phyloP scores from a whole-genome alignment of 2,113 vertebrate species.

The Oxyura jamaicensis region DNA sequence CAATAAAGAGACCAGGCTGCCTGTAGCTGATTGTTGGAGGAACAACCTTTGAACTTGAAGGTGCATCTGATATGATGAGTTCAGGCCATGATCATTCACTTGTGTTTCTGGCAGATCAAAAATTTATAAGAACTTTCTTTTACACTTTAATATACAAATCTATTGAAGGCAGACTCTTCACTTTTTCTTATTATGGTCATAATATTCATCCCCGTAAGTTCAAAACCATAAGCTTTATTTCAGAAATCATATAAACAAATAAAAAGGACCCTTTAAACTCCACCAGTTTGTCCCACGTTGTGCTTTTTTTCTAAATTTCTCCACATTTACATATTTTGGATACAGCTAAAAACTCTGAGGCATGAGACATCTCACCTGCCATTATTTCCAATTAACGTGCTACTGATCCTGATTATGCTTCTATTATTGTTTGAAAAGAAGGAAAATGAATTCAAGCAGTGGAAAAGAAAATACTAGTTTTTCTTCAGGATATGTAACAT shows the following conservation, averaged over 20 bases:
- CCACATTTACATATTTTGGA: not conserved
- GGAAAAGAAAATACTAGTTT: not conserved
- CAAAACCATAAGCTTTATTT: not conserved
- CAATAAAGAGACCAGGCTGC: not conserved
- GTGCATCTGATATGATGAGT: not conserved
- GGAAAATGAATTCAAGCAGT: not conserved
- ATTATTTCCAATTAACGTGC: not conserved
- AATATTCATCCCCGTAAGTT: not conserved
- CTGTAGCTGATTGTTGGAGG: not conserved
- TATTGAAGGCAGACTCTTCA: not conserved
- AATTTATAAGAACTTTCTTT: not conserved
- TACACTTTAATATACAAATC: not conserved
- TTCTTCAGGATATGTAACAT: not conserved
- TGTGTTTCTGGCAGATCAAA: not conserved
- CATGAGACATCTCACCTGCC: not conserved
- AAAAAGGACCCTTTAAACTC: not conserved
- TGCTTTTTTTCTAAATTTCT: not conserved
- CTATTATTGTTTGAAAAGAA: not conserved
- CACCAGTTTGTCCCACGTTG: not conserved
- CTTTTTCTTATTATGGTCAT: not conserved
- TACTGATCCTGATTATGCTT: not conserved
- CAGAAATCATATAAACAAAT: not conserved
- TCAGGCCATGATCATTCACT: not conserved
- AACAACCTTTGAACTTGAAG: not conserved
- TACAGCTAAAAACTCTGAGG: not conserved